These are phyloP conservation scores for Pentamera pediparva DNA, from an alignment of 53 echinoderm and acorn worm genomes.

Conservation along the genomic window DNA sequence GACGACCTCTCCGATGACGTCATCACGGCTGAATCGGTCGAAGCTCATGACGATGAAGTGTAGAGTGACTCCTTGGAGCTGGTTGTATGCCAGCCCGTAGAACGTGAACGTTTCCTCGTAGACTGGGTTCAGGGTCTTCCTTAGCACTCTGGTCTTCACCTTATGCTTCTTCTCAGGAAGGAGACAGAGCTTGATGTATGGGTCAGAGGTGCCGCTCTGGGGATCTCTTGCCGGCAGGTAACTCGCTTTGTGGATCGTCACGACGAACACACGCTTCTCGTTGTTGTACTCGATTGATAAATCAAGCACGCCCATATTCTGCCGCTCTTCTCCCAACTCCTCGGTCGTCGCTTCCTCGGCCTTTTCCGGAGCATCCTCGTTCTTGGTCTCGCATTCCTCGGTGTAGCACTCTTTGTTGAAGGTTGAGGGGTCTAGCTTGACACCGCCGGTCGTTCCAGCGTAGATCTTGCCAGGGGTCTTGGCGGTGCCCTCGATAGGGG, in stretches of 20 bases:
- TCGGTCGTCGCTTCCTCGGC: conserved; percentile 52
- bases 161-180: conserved; percentile 99
- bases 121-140: conserved; percentile 92
- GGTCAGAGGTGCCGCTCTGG: conserved; percentile 80
- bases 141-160: conserved; percentile 92
- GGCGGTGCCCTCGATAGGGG: conserved; percentile 58
- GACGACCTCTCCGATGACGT: conserved; percentile 96
- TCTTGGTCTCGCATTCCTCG: conserved; percentile 76
- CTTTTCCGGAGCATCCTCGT: conserved; percentile 62
- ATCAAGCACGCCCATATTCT: conserved; percentile 73
- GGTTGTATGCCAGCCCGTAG: conserved; percentile 98
- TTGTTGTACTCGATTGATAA: conserved; percentile 88
- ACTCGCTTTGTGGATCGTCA: conserved; percentile 88
- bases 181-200: conserved; percentile 96
- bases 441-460: conserved; percentile 53
- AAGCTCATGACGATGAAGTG: conserved; percentile 99
- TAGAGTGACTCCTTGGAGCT: conserved; percentile 95
- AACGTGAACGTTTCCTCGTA: conserved; percentile 99
- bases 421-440: conserved; percentile 72
- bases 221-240: conserved; percentile 83
- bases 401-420: conserved; percentile 91
- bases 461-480: conserved; percentile 55
- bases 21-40: conserved; percentile 97
- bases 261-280: conserved; percentile 87
- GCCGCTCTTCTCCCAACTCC: conserved; percentile 52